Base-by-base conservation (phyloP, 1,140 invertebrate genomes). In the Callitettix versicolor region DNA sequence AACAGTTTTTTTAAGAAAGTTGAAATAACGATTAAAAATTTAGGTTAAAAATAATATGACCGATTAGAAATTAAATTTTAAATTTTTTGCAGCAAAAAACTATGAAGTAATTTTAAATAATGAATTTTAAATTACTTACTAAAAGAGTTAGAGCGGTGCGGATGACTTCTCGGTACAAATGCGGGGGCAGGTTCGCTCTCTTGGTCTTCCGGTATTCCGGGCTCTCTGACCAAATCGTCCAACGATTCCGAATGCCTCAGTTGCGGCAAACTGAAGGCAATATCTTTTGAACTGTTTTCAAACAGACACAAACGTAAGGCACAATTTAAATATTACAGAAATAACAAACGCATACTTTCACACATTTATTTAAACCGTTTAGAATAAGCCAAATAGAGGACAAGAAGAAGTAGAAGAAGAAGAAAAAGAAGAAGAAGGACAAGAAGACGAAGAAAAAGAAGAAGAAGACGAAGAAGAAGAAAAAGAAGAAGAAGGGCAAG, bases 181-280 rank as follows among this genome's bases (percentile, higher is more conserved):
- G 53, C 22, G 12, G 30, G 33, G 2, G 44, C 33, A 12, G 30
- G 47, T 11, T 54, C 44, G 11, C 30, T 53, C 38, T 55, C 47
- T 1, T 17, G 26, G 5, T 49, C 55, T 24, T 57, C 58, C 12
- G 48, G 38, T 9, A 33, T 30, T 12, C 36, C 40, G 1, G 42
- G 51, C 61, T 51, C 48, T 18, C 48, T 26, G 11, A 61, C 60
- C 24, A 81, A 63, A 58, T 80, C 77, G 17, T 76, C 76, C n/a
- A 80, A 67, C 3, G 79, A 80, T 11, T 65, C 61, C 12, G 75
- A 74, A 43, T 76, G 78, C 1, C 79, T 69, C 11, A 80, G 66
- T 15, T 77, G 74, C 2, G 79, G 79, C 57, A 81, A 68, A 21
- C 76, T 79, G 64, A 81, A 81, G 67, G 78, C 76, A 34, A 81